Evolutionary conservation across 2,113 vertebrate genomes (phyloP), one percentile per base, ranked within the genome.

Genomic region (Romanogobio albipinnatus): DNA sequence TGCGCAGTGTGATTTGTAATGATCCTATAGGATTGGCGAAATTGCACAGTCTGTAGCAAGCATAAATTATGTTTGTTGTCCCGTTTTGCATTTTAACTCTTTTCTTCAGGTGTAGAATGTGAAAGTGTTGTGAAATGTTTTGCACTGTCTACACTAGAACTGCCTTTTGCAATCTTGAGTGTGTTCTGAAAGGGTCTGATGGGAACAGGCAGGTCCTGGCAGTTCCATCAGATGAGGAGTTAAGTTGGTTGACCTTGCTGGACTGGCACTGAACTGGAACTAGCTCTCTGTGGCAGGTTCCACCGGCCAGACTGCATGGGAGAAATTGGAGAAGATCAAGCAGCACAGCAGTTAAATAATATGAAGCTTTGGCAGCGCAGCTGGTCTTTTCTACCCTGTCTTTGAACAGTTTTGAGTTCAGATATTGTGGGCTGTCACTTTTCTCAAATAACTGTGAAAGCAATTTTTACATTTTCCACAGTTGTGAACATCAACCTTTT

Each of bases 301-400:
- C 53, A 19, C 3, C 1, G 75, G 53, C 75, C 29, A 77, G 19
- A 58, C 75, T 10, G 29, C 29, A 56, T 39, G 29, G 26, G 29
- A 58, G 53, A 77, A 59, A 59, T n/a, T n/a, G 53, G 29, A 77
- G 75, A 58, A 77, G 49, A 76, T 58, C 75, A 58, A 77, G 19
- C 51, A 22, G 29, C 75, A 36, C 49, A n/a, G 53, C 53, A 4
- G 53, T 39, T 77, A 59, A 77, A 59, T 58, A 77, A 58, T 59
- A 59, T 36, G 24, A 39, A 19, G 9, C 51, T 14, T 56, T 59
- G 75, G 19, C 75, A 58, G 75, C 13, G 5, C 15, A 33, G 49
- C 17, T 33, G 26, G 15, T 45, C 4, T 58, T 77, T 76, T 56
- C 74, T 33, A 19, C 51, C 15, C 33, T 56, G 26, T 56, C 51